These are phyloP conservation scores for Notamacropus eugenii DNA, from an alignment of 2,797 vertebrate genomes.

Conservation along the genomic window DNA sequence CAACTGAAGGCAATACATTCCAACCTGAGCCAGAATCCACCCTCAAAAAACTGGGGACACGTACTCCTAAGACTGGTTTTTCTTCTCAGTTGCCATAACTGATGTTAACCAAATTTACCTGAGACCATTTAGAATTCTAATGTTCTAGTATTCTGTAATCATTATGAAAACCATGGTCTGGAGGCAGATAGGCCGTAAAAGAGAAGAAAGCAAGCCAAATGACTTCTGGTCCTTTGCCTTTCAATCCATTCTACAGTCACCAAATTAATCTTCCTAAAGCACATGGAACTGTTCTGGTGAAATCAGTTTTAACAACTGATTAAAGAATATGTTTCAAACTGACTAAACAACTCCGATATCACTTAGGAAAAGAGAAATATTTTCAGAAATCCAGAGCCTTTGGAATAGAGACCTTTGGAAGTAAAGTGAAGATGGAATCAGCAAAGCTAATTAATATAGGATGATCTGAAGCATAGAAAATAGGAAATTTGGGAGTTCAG, in stretches of 20 bases:
- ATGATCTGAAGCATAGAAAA: not conserved
- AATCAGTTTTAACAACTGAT: not conserved
- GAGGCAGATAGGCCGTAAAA: not conserved
- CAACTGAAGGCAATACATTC: not conserved
- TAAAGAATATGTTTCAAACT: not conserved
- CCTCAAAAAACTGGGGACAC: not conserved
- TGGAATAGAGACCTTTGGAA: not conserved
- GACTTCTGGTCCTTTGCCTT: not conserved
- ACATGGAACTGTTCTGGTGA: not conserved
- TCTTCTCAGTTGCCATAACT: not conserved
- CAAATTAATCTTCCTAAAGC: not conserved
- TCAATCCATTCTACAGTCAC: not conserved
- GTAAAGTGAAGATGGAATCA: not conserved
- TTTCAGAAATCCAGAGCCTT: not conserved
- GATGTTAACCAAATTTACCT: not conserved
- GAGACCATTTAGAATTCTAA: not conserved
- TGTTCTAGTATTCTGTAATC: not conserved
- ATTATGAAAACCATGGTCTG: not conserved
- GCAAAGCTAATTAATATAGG: not conserved
- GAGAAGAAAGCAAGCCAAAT: not conserved
- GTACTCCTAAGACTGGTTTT: not conserved
- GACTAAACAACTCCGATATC: not conserved
- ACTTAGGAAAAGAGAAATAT: not conserved
- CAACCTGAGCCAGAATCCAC: not conserved
- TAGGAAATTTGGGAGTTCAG: not conserved